Conservation (phyloP, 2,888 invertebrate genomes). For the Plebejus melissa region DNA sequence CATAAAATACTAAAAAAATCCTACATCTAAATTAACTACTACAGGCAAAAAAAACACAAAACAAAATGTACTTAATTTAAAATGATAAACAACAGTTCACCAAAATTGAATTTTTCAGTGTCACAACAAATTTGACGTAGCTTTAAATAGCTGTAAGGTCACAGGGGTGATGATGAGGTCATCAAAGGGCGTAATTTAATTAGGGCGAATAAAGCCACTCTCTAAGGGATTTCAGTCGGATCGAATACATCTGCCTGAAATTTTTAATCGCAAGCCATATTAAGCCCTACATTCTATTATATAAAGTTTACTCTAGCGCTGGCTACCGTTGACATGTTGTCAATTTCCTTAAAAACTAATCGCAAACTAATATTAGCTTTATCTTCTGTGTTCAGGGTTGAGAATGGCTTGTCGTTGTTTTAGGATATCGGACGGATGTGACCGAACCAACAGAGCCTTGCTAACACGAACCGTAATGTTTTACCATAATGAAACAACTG, state of each 20-base stretch:
- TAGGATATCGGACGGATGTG: not conserved
- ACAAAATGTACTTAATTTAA: not conserved
- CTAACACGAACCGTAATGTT: conserved; percentile 16
- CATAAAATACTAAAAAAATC: too few species aligned
- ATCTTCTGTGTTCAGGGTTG: not conserved
- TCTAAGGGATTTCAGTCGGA: conserved; percentile 42
- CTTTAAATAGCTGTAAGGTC: conserved; percentile 54
- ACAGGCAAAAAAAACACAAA: not conserved
- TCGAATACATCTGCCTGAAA: not conserved
- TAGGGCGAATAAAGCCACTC: conserved; percentile 50
- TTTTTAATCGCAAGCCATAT: not conserved
- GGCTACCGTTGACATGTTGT: not conserved
- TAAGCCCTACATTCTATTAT: not conserved
- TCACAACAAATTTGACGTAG: conserved; percentile 44
- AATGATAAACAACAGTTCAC: not conserved
- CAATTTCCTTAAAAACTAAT: not conserved
- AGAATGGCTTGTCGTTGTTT: not conserved
- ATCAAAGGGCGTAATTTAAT: conserved; percentile 61
- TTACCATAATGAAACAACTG: conserved; percentile 26
- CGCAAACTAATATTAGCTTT: not conserved
- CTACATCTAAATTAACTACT: too few species aligned
- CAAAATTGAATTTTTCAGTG: conserved; percentile 47
- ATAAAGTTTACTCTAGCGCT: not conserved
- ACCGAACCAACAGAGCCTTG: not conserved
- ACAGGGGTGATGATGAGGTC: conserved; percentile 58